Base-by-base conservation (phyloP, 1,140 invertebrate genomes). In the Micrasema longulum region DNA sequence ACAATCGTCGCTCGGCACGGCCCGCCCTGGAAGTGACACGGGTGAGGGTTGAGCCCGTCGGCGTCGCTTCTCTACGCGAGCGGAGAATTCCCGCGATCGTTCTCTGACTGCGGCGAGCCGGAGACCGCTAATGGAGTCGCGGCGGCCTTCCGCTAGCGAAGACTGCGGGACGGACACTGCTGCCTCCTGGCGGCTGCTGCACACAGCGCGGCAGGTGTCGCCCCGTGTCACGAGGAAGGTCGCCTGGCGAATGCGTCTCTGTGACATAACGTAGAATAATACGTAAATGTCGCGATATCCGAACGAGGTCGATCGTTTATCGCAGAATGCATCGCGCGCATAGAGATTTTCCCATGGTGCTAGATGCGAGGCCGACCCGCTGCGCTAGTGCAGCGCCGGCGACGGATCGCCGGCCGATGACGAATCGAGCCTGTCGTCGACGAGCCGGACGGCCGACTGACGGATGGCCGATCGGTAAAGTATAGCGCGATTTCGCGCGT, bases 401-500 rank as follows among this genome's bases (percentile, higher is more conserved):
- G 43, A 43, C 43, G 16, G 12, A 18, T 10, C 43, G 43, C n/a
- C 18, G 41, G 20, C 43, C 43, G 47, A 41, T 62, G 35, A 23
- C 36, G 36, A 45, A 43, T 63, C 36, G 9, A 20, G 23, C 18
- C 36, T 38, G 57, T 62, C 38, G 57, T 41, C 57, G 26, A 12
- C 57, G 11, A 22, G 36, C 23, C 36, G 16, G 10, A 10, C 38
- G n/a, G 35, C 35, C 57, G 2, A 57, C 53, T 57, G 53, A 57
- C 36, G 26, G 53, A 57, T 36, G 53, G 53, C 31, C 53, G 53
- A 4, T 57, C 18, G 11, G 23, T 26, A 26, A 38, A 14, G 53
- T 36, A 38, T 14, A n/a, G 53, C 53, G 53, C 36, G 57, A 63
- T 63, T 57, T 63, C 57, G 57, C 41, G 57, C n/a, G 16, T 63